These are phyloP conservation scores for Drosophila kurseongensis DNA, from an alignment of 1,140 invertebrate species.

Conservation along the genomic window DNA sequence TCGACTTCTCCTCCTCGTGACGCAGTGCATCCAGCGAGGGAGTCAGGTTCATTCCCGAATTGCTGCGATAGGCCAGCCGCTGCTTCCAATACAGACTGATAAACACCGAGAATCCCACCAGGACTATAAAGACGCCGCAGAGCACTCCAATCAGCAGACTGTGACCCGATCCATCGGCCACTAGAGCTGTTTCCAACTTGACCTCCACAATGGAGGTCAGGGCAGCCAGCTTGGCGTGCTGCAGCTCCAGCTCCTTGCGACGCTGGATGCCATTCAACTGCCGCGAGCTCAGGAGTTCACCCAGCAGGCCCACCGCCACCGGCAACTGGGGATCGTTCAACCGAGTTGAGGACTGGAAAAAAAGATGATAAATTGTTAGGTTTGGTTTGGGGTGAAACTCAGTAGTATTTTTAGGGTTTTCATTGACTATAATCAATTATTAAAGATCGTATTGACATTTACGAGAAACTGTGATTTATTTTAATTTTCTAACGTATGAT, in stretches of 20 bases:
- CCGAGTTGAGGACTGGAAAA: constrained; percentile 84
- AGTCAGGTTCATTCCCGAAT: constrained; percentile 86
- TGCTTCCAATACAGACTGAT: constrained; percentile 86
- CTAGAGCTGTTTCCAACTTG: constrained; percentile 86
- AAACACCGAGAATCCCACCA: constrained; percentile 78
- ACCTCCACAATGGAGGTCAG: constrained; percentile 92
- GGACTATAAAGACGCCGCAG: constrained; percentile 84
- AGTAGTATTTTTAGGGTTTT: not conserved
- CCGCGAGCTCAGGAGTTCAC: constrained; percentile 90
- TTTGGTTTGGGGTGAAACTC: not conserved
- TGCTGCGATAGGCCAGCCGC: constrained; percentile 85
- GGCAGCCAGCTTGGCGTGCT: constrained; percentile 87
- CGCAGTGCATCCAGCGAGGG: constrained; percentile 86
- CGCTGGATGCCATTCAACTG: constrained; percentile 78
- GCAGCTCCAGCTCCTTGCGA: constrained; percentile 68
- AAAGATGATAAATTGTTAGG: not conserved
- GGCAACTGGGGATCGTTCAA: constrained; percentile 86
- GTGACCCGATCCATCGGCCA: constrained; percentile 71
- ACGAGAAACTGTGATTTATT: too few relatives aligned
- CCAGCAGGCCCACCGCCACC: constrained; percentile 88
- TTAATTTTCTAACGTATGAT: too few relatives aligned
- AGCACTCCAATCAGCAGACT: constrained; percentile 86
- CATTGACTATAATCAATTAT: too few relatives aligned
- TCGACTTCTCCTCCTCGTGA: constrained; percentile 93
- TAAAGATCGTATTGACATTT: too few relatives aligned